A percentile compares a stretch with the other conserved stretches of the same genome.
Conservation (phyloP, 2,888 invertebrate species). For the Aethes cnicana region DNA sequence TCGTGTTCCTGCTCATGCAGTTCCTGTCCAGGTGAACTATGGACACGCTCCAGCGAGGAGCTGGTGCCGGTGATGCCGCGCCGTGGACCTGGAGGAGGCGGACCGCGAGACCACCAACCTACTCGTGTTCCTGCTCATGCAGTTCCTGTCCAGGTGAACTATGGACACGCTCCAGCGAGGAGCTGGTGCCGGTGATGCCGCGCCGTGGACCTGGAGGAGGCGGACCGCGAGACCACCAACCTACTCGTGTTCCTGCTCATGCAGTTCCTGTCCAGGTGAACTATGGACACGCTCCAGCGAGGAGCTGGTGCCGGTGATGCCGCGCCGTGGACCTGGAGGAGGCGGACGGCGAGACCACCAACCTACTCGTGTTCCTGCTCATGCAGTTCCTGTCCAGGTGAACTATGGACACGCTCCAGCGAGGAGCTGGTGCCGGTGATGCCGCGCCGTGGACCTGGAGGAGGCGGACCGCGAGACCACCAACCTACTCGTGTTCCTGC, state of each 20-base stretch:
- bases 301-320: no score
- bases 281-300: slow-evolving; percentile 58
- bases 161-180: slow-evolving; percentile 82
- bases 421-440: no score
- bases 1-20: slow-evolving; percentile 98
- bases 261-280: slow-evolving; percentile 93
- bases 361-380: no score
- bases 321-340: no score
- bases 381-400: no score
- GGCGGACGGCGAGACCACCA: no score
- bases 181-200: slow-evolving; percentile 90
- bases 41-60: slow-evolving; percentile 82
- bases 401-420: no score
- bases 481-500: no score
- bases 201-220: slow-evolving; percentile 95
- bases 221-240: slow-evolving; percentile 97
- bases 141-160: slow-evolving; percentile 91
- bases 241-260: slow-evolving; percentile 96
- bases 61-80: slow-evolving; percentile 91
- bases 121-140: slow-evolving; percentile 97
- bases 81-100: slow-evolving; percentile 94
- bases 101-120: slow-evolving; percentile 98
- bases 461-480: no score
- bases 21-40: slow-evolving; percentile 90
- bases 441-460: no score